Evolutionary conservation across 2,113 vertebrate genomes (phyloP), one percentile per base, ranked within the genome.

Genomic region (Clupea harengus): DNA sequence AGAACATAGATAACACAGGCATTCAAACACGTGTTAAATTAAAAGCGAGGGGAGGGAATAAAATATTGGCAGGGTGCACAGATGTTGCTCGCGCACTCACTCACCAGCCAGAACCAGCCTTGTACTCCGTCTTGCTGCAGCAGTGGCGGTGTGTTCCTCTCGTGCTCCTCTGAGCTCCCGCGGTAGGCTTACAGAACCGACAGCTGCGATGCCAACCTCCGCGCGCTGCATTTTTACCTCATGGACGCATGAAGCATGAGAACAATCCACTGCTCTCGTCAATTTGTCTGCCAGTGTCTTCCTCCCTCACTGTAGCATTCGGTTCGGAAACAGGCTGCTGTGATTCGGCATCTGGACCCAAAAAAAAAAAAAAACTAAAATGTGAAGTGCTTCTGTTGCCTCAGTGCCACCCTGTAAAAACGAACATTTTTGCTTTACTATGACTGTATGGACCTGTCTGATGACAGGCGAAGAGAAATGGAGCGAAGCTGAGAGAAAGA

Each of bases 201-300:
- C 92, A 93, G 93, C 92, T 89, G 85, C 91, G 91, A 93, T 92
- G 91, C 92, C 94, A 93, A 93, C 95, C 94, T 93, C 94, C 90
- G 93, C 94, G 92, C 92, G 93, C 94, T 94, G 95, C 96, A 94
- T 95, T 92, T 92, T 94, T 93, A 92, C 85, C 89, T 92, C 94
- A 96, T 95, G 92, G 92, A 90, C 92, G 92, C 94, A 91, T 93
- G 92, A 87, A 90, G 91, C 90, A 88, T 89, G 85, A 87, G 81
- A 49, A 83, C 83, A 87, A 88, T 87, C 81, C 81, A 75, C 39
- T 67, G 75, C 17, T 78, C 72, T 78, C 32, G 10, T 39, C 15
- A 3, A 39, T 78, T 32, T 78, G 72, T 78, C 72, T 32, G 28
- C 13, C 28, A 78, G 72, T 78, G 72, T 78, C 72, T 78, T 87